These are phyloP conservation scores for Eueides isabella DNA, from an alignment of 1,140 invertebrate genomes.

Conservation along the genomic window DNA sequence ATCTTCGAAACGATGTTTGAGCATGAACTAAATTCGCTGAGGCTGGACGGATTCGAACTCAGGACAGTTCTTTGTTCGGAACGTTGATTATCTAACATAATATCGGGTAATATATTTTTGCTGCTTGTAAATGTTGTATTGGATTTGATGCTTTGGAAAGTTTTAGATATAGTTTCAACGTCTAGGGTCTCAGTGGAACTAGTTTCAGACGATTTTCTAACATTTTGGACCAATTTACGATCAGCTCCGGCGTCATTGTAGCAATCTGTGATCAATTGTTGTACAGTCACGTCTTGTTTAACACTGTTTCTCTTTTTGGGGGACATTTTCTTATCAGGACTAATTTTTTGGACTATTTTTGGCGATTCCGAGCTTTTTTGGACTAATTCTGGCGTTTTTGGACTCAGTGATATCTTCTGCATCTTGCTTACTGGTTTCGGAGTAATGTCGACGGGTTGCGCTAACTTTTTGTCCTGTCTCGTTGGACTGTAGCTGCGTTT, in stretches of 20 bases:
- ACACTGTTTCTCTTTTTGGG: constrained; percentile 25
- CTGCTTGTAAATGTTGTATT: constrained; percentile 13
- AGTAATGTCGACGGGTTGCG: constrained; percentile 44
- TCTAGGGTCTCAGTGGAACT: constrained; percentile 9
- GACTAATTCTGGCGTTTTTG: constrained; percentile 27
- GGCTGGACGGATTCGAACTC: constrained; percentile 41
- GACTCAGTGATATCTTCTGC: constrained; percentile 59
- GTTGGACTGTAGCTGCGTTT: constrained; percentile 57
- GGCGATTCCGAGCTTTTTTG: constrained; percentile 1
- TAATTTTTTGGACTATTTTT: constrained; percentile 2
- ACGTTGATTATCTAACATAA: constrained; percentile 32
- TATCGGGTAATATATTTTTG: neutral
- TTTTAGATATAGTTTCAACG: constrained; percentile 3
- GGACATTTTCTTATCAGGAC: constrained; percentile 23
- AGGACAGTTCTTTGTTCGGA: neutral
- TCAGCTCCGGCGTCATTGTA: constrained; percentile 1
- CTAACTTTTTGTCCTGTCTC: constrained; percentile 24
- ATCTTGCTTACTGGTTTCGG: constrained; percentile 65
- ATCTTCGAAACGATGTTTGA: constrained; percentile 61
- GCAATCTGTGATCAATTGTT: constrained; percentile 23
- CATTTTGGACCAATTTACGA: neutral
- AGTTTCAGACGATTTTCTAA: neutral
- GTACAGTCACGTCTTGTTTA: constrained; percentile 14
- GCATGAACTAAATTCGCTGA: constrained; percentile 46
- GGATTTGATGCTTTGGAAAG: neutral